phyloP scores from a whole-genome alignment of 1,140 invertebrate species.

The Camponotus floridanus region DNA sequence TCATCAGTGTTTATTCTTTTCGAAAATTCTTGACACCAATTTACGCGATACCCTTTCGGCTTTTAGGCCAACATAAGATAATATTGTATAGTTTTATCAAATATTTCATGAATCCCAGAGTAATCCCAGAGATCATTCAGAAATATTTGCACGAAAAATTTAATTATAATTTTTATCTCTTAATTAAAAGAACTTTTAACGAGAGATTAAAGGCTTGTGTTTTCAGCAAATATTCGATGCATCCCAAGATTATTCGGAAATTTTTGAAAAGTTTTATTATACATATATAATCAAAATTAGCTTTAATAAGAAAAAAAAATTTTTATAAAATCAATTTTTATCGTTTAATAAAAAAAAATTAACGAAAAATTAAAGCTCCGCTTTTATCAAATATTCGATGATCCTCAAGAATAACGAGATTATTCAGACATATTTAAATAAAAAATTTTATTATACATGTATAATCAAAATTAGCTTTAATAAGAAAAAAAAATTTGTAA shows the following conservation, averaged over 20 bases:
- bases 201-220: no score
- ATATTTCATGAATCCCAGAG: background rate
- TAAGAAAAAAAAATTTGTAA: background rate
- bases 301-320: no score
- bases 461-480: background rate
- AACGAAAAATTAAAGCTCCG: no score
- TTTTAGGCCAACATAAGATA: background rate
- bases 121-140: background rate
- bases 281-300: no score
- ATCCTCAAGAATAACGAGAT: background rate
- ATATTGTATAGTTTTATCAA: slow-evolving; percentile 15
- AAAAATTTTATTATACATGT: background rate
- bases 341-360: no score
- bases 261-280: no score
- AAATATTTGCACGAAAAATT: background rate
- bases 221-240: no score
- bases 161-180: no score
- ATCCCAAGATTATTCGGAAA: no score
- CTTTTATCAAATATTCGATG: slow-evolving; percentile 5
- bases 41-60: slow-evolving; percentile 15
- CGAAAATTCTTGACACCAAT: slow-evolving; percentile 13
- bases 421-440: background rate
- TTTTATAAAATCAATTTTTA: no score
- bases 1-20: slow-evolving; percentile 42
- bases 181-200: no score